These are phyloP conservation scores for Platynereis dumerilii DNA, from an alignment of 2,888 invertebrate genomes.

Conservation along the genomic window DNA sequence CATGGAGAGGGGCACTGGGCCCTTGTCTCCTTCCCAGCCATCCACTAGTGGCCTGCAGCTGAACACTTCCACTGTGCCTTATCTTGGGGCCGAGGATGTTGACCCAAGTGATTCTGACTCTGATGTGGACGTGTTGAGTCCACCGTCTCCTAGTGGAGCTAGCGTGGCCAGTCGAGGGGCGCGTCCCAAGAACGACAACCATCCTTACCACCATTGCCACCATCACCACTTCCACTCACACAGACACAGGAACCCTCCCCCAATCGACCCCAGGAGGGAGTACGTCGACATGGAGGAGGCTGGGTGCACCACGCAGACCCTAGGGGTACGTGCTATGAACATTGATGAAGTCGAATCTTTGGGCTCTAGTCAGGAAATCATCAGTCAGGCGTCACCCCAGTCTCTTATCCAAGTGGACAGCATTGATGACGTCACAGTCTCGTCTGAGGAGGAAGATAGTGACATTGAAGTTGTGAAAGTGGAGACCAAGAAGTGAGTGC, in stretches of 20 bases:
- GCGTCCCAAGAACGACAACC: neutral
- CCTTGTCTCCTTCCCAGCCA: neutral
- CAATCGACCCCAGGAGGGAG: neutral
- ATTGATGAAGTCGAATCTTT: neutral
- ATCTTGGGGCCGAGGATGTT: neutral
- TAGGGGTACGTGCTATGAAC: neutral
- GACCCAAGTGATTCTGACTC: constrained; percentile 15
- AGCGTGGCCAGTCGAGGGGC: neutral
- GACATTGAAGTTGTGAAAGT: constrained; percentile 30
- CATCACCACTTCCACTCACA: neutral
- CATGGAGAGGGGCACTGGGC: neutral
- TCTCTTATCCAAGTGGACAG: neutral
- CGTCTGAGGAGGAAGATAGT: constrained; percentile 25
- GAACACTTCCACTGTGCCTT: constrained; percentile 1
- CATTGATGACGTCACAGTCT: constrained; percentile 11
- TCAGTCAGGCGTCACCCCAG: neutral
- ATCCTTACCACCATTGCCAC: neutral
- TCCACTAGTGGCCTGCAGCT: constrained; percentile 1
- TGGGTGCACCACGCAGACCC: neutral
- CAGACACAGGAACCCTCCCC: neutral
- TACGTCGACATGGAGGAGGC: constrained; percentile 5
- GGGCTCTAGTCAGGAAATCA: neutral
- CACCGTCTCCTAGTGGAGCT: constrained; percentile 4
- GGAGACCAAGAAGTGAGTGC: constrained; percentile 25
- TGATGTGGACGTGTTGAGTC: constrained; percentile 24